A percentile compares a stretch with the other conserved stretches of the same genome.
Evolutionary conservation across 1,140 invertebrate species (phyloP).

Genomic region (Drosophila albomicans): DNA sequence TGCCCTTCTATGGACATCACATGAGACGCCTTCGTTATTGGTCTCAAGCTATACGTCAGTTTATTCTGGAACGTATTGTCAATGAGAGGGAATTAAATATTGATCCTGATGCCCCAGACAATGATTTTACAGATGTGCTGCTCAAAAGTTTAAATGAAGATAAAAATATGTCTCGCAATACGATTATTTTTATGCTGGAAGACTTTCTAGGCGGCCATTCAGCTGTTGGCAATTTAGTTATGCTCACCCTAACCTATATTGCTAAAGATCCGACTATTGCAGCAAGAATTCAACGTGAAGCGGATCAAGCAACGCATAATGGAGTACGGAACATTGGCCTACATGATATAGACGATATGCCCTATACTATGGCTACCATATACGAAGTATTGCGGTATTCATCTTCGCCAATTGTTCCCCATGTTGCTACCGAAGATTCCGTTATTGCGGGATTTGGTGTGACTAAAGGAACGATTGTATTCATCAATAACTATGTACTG

Average conservation of each 20-base stretch:
- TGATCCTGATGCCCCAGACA: constrained; percentile 86
- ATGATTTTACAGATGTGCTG: constrained; percentile 91
- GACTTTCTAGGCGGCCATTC: constrained; percentile 95
- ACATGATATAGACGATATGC: constrained; percentile 88
- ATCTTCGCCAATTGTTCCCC: constrained; percentile 95
- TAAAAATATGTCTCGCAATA: constrained; percentile 88
- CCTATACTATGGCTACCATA: constrained; percentile 93
- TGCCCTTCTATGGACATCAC: constrained; percentile 90
- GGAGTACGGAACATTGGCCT: constrained; percentile 87
- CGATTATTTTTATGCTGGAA: constrained; percentile 91
- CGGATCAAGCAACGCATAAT: constrained; percentile 87
- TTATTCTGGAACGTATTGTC: constrained; percentile 91
- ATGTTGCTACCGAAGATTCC: constrained; percentile 92
- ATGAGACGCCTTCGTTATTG: constrained; percentile 89
- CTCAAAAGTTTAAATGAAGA: constrained; percentile 88
- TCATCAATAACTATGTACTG: constrained; percentile 95
- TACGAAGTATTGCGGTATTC: constrained; percentile 92
- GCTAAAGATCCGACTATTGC: constrained; percentile 88
- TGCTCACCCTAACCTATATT: constrained; percentile 90
- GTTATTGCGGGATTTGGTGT: constrained; percentile 91
- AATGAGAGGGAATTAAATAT: constrained; percentile 86
- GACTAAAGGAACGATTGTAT: constrained; percentile 92
- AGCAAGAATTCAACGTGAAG: constrained; percentile 89
- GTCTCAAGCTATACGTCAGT: constrained; percentile 89
- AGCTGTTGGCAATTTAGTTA: constrained; percentile 93